Percentiles rank a stretch among this genome's conserved stretches.
Evolutionary conservation across 2,797 vertebrate genomes (phyloP).

Genomic region (Alexandromys oeconomus): DNA sequence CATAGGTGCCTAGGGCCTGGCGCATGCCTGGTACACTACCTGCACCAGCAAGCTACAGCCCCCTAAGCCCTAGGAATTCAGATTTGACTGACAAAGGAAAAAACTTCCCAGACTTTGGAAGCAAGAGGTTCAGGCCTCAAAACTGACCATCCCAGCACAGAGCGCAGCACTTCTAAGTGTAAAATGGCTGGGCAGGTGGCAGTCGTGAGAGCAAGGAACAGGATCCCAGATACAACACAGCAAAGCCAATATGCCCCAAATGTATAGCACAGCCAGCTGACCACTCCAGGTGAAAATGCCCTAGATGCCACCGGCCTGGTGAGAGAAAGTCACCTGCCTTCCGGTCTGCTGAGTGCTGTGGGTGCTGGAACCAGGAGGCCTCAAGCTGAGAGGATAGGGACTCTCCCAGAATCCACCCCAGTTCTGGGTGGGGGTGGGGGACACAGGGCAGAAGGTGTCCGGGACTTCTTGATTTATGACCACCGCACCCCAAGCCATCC

Average conservation of each 20-base stretch:
- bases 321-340: slow-evolving; percentile 6
- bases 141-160: not conserved
- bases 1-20: not conserved
- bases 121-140: not conserved
- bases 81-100: not conserved
- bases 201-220: not conserved
- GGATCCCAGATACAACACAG: not conserved
- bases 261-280: not conserved
- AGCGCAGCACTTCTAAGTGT: not conserved
- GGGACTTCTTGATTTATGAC: slow-evolving; percentile 83
- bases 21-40: not conserved
- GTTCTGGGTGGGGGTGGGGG: not conserved
- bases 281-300: not conserved
- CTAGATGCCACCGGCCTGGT: not conserved
- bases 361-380: not conserved
- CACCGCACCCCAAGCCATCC: slow-evolving; percentile 83
- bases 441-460: not conserved
- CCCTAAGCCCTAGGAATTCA: not conserved
- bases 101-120: not conserved
- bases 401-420: not conserved
- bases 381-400: not conserved
- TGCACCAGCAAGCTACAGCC: not conserved
- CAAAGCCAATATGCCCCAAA: not conserved
- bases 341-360: too few relatives aligned
- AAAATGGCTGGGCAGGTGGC: not conserved